A percentile compares a stretch with the other conserved stretches of the same genome.
phyloP scores from a whole-genome alignment of 2,797 vertebrate species.

The Scyliorhinus canicula region DNA sequence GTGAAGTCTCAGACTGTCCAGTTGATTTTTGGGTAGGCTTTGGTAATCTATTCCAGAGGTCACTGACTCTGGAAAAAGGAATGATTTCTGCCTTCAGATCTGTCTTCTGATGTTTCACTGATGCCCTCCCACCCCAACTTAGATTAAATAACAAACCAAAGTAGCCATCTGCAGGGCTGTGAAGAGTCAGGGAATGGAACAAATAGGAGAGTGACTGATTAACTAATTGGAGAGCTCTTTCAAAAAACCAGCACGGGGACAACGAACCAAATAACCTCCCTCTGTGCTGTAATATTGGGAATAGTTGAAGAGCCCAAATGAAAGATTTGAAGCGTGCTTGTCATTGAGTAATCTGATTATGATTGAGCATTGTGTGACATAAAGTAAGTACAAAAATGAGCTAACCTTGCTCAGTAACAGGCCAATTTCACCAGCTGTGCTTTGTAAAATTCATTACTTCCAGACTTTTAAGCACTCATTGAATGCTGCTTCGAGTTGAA shows the following conservation, averaged over 20 bases:
- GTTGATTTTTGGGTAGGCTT: not conserved
- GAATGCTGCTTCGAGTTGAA: not conserved
- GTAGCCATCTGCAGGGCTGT: not conserved
- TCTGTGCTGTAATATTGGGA: not conserved
- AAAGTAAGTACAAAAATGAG: not conserved
- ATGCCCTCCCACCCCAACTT: not conserved
- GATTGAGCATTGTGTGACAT: not conserved
- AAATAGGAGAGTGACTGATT: too few relatives aligned
- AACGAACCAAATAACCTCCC: not conserved
- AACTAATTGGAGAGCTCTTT: not conserved
- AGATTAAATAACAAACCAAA: not conserved
- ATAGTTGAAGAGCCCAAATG: not conserved
- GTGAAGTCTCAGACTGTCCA: not conserved
- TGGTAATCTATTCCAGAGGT: not conserved
- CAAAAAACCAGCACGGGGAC: not conserved
- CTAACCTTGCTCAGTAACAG: not conserved
- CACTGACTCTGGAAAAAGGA: not conserved
- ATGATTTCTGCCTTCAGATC: not conserved
- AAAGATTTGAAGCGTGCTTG: not conserved
- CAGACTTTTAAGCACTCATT: not conserved
- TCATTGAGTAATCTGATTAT: not conserved
- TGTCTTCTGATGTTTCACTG: not conserved
- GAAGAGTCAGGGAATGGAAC: not conserved
- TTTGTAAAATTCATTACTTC: not conserved
- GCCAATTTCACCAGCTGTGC: not conserved